A percentile compares a stretch with the other conserved stretches of the same genome.
These are phyloP conservation scores for Rhea americana DNA, from an alignment of 2,113 vertebrate genomes.

Conservation along the genomic window DNA sequence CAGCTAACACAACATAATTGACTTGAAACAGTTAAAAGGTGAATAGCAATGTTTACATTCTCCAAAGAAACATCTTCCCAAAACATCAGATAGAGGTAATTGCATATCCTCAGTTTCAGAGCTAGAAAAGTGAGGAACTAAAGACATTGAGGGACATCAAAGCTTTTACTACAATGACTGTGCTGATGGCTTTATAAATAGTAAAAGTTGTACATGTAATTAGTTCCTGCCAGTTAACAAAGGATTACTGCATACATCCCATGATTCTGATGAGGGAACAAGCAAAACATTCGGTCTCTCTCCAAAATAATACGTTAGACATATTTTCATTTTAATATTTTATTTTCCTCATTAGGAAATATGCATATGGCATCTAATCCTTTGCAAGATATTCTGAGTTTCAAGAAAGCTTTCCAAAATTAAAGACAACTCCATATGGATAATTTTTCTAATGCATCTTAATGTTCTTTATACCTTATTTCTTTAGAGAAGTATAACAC, in stretches of 20 bases:
- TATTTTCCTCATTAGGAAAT: neutral
- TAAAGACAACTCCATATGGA: neutral
- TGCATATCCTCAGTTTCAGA: neutral
- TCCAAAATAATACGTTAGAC: neutral
- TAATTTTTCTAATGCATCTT: neutral
- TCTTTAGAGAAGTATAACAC: neutral
- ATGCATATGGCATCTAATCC: neutral
- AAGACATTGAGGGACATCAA: neutral
- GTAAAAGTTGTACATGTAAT: neutral
- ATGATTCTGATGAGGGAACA: neutral
- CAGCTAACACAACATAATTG: neutral
- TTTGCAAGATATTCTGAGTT: neutral
- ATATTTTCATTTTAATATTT: neutral
- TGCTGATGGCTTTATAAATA: conserved; percentile 6
- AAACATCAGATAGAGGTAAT: neutral
- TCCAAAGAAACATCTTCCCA: neutral
- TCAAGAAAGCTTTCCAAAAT: neutral
- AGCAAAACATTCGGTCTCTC: neutral
- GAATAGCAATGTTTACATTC: neutral
- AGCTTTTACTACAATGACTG: neutral
- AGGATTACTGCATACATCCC: neutral
- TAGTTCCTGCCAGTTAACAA: conserved; percentile 4
- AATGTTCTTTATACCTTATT: neutral
- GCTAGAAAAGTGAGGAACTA: neutral
- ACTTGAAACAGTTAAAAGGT: neutral